Base-by-base conservation (phyloP, 2,113 vertebrate genomes). In the Tenebrosternarchus preto region DNA sequence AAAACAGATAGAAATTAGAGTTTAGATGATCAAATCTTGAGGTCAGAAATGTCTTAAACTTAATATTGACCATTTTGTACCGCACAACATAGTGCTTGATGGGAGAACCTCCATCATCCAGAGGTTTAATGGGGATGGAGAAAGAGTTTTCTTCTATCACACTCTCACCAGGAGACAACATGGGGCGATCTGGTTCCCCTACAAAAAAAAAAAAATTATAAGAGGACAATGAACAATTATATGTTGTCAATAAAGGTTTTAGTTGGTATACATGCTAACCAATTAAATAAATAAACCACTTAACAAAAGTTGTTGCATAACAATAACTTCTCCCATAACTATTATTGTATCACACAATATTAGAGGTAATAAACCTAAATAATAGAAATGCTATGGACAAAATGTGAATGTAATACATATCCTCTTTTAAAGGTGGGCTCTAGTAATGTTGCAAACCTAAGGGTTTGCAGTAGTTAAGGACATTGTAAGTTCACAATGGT, bases 141-240 rank as follows among this genome's bases (percentile, higher is more conserved):
- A 91, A 85, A 7, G 88, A 80, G 82, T 90, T 92, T 12, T 67
- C 74, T 12, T 90, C 88, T 0, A 89, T 20, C 78, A 83, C 88
- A 20, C 85, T 83, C n/a, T 86, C 56, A n/a, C 69, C 31, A 2
- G 25, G 24, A 5, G 29, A 76, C 25, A 93, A 29, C 57, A 84
- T 53, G 15, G 93, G 92, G 9, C 74, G 85, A 77, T 92, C 91
- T 1, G 93, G 92, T 81, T 93, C 92, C 29, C 92, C 93, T 94
- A 60, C 7, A 77, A n/a, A 12, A 7, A 81, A 0, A 20, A 27
- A 60, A 24, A 73, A 2, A 25, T n/a, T n/a, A 56, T 24, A 2
- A 72, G n/a, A 50, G 20, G 19, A 29, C 24, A 20, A 43, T 29
- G 33, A 6, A 57, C 25, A 8, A 27, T 17, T 53, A 22, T 8